phyloP scores from a whole-genome alignment of 2,888 invertebrate species.

The Hybos culiciformis region DNA sequence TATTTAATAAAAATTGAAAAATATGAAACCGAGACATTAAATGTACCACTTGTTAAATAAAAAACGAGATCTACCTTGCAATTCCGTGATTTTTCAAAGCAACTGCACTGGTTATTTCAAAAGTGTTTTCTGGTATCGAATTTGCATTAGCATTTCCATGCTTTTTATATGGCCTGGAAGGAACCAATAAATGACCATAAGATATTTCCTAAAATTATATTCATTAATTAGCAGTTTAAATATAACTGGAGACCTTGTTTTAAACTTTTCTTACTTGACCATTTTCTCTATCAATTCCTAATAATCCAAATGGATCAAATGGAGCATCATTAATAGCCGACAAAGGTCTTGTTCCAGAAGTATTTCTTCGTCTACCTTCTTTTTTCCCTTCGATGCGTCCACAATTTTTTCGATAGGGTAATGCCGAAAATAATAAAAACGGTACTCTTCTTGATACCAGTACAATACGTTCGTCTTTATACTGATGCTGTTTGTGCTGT shows the following conservation, averaged over 20 bases:
- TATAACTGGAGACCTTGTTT: not conserved
- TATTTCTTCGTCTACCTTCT: constrained; percentile 64
- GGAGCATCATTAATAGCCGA: constrained; percentile 70
- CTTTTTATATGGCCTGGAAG: constrained; percentile 45
- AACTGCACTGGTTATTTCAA: constrained; percentile 34
- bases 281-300: constrained; percentile 69
- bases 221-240: not conserved
- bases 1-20: no score
- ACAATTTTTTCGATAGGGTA: constrained; percentile 61
- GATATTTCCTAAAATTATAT: constrained; percentile 85
- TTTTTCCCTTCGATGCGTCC: constrained; percentile 47
- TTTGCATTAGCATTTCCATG: constrained; percentile 25
- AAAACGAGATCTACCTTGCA: constrained; percentile 37
- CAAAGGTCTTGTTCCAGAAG: constrained; percentile 68
- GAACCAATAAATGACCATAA: constrained; percentile 70
- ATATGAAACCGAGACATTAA: no score
- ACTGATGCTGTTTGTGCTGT: constrained; percentile 49
- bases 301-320: constrained; percentile 70
- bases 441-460: constrained; percentile 69
- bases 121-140: constrained; percentile 27
- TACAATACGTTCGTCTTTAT: constrained; percentile 68
- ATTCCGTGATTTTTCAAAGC: constrained; percentile 41
- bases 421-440: constrained; percentile 72
- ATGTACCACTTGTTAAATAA: constrained; percentile 3
- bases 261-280: constrained; percentile 54